Percentiles rank a stretch among this genome's conserved stretches.
These are phyloP conservation scores for Apotomis betuletana DNA, from an alignment of 2,888 invertebrate species.

Conservation along the genomic window DNA sequence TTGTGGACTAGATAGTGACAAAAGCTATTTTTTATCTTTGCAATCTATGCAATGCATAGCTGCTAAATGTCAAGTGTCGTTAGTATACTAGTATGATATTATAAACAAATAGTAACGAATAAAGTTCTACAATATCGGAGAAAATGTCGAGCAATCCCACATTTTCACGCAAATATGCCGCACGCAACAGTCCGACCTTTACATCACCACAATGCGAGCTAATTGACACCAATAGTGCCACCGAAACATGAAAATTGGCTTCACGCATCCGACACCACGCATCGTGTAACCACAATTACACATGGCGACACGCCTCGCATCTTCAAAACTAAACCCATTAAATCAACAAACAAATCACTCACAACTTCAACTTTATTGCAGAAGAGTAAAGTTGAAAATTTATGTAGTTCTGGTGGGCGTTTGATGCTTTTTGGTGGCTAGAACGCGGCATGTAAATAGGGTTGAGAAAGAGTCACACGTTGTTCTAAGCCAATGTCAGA, in stretches of 20 bases:
- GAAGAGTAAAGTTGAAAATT: background rate
- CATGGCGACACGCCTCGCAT: constrained; percentile 3
- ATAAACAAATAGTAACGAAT: too few species aligned
- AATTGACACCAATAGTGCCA: constrained; percentile 30
- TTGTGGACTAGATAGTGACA: too few species aligned
- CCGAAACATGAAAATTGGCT: background rate
- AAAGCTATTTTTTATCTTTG: too few species aligned
- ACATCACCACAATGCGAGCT: constrained; percentile 7
- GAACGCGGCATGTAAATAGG: constrained; percentile 23
- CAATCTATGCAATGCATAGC: too few species aligned
- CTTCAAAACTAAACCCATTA: background rate
- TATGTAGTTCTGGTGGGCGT: background rate
- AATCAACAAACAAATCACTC: background rate
- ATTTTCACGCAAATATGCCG: constrained; percentile 12
- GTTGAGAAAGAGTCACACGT: constrained; percentile 37
- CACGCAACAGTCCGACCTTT: constrained; percentile 20
- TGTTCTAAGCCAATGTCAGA: constrained; percentile 36
- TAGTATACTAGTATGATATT: too few species aligned
- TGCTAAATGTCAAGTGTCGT: too few species aligned
- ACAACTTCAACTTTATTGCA: background rate
- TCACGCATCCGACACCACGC: constrained; percentile 5
- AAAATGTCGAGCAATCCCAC: constrained; percentile 1
- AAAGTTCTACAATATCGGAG: background rate
- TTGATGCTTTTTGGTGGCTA: background rate
- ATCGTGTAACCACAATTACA: constrained; percentile 7